A percentile compares a stretch with the other conserved stretches of the same genome.
Conservation (phyloP, 2,888 invertebrate species). For the Plemyria rubiginata region DNA sequence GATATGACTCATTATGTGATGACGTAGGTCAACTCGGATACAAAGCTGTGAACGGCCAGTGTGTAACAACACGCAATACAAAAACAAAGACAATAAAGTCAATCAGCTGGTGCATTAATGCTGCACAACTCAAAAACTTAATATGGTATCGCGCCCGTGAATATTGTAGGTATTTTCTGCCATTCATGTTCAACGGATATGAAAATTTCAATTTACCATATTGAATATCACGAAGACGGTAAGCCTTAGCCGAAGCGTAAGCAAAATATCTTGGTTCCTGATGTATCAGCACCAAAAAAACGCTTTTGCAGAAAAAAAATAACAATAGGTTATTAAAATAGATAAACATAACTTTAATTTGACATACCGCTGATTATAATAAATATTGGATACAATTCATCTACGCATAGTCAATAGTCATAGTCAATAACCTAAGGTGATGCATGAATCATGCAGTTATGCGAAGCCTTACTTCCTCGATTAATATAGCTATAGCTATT, state of each 20-base stretch:
- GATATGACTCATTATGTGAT: conserved; percentile 60
- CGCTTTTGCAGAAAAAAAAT: background rate
- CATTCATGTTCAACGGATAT: conserved; percentile 12
- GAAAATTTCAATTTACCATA: conserved; percentile 3
- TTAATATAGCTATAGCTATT: background rate
- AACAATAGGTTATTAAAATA: background rate
- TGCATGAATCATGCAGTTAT: background rate
- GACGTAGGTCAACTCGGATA: conserved; percentile 48
- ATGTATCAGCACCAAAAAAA: background rate
- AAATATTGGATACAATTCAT: background rate
- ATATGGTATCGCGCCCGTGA: conserved; percentile 26
- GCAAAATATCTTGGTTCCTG: background rate
- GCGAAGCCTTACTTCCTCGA: background rate
- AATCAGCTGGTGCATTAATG: conserved; percentile 32
- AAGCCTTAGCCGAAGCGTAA: background rate
- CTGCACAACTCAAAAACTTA: conserved; percentile 13
- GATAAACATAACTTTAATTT: background rate
- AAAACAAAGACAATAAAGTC: conserved; percentile 34
- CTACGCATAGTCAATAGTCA: no score
- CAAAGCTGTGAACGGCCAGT: conserved; percentile 35
- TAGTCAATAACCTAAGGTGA: background rate
- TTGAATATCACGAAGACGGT: background rate
- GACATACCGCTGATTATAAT: background rate
- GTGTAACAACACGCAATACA: conserved; percentile 29
- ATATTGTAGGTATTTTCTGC: conserved; percentile 44